phyloP scores from a whole-genome alignment of 2,888 invertebrate species.

The Athalia cordata region DNA sequence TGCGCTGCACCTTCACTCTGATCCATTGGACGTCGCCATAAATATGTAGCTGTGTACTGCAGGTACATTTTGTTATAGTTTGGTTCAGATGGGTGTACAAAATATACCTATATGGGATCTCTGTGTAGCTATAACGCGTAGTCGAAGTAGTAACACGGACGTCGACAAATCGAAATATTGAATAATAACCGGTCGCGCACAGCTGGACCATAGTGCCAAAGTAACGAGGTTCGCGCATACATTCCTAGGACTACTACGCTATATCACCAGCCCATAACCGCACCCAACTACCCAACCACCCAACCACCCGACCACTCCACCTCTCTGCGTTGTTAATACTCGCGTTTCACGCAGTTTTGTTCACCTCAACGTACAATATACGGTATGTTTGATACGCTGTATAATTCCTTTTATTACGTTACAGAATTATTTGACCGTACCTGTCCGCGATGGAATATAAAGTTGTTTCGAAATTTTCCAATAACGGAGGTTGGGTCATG shows the following conservation, averaged over 20 bases:
- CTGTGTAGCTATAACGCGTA: not conserved
- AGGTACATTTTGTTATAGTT: not conserved
- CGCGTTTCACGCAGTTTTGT: conserved; percentile 5
- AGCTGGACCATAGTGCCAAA: conserved; percentile 23
- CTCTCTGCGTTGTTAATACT: conserved; percentile 22
- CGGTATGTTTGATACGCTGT: no score
- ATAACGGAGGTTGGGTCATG: no score
- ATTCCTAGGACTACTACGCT: not conserved
- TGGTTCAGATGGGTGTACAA: not conserved
- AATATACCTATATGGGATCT: no score
- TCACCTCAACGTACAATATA: not conserved
- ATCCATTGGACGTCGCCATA: not conserved
- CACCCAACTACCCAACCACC: no score
- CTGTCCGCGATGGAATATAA: no score
- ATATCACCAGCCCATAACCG: conserved; percentile 8
- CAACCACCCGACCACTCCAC: not conserved
- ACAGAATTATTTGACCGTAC: no score
- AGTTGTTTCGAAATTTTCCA: no score
- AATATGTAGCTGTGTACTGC: not conserved
- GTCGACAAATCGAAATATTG: conserved; percentile 41
- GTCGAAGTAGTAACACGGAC: conserved; percentile 8
- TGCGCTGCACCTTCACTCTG: not conserved
- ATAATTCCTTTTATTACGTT: no score
- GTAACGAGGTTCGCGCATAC: conserved; percentile 17
- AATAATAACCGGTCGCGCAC: conserved; percentile 35